Base-by-base conservation (phyloP, 2,888 invertebrate species). In the Gari tellinella region DNA sequence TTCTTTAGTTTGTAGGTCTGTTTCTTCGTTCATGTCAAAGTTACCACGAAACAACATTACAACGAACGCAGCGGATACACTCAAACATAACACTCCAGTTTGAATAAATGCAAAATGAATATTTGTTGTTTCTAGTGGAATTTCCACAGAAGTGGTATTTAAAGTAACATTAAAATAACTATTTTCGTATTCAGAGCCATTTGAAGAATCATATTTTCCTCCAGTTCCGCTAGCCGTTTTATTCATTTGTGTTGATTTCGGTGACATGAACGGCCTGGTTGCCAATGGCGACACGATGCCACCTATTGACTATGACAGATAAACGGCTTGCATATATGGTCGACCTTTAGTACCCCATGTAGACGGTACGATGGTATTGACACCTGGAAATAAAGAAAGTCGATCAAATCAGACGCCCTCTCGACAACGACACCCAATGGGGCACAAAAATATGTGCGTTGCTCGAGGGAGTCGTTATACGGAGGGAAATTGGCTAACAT, bases 341-440 rank as follows among this genome's bases (percentile, higher is more conserved):
- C 61, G 58, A 10, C 64, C 72, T 14, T 72, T 45, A 8, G 23
- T n/a, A 21, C 76, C 68, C 76, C 76, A 77, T 7, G 68, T 68
- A 0, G 76, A 65, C 14, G 76, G 72, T 1, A 77, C 68, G 10
- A 77, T 72, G 0, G 76, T 72, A 21, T 77, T 77, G 14, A 65
- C 76, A 25, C 76, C 76, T 77, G 61, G 25, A 66, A 15, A 5
- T 8, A 25, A 25, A 49, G 12, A 45, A 8, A 2, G 4, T 31
- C 5, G 31, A 31, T 31, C 10, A 31, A n/a, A n/a, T n/a, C n/a
- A n/a, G n/a, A n/a, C n/a, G n/a, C n/a, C n/a, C n/a, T n/a, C n/a
- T n/a, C n/a, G n/a, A n/a, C n/a, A n/a, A n/a, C n/a, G n/a, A n/a
- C n/a, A n/a, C n/a, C n/a, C n/a, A n/a, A n/a, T n/a, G n/a, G n/a